phyloP scores from a whole-genome alignment of 2,888 invertebrate genomes.

The Galeruca laticollis region DNA sequence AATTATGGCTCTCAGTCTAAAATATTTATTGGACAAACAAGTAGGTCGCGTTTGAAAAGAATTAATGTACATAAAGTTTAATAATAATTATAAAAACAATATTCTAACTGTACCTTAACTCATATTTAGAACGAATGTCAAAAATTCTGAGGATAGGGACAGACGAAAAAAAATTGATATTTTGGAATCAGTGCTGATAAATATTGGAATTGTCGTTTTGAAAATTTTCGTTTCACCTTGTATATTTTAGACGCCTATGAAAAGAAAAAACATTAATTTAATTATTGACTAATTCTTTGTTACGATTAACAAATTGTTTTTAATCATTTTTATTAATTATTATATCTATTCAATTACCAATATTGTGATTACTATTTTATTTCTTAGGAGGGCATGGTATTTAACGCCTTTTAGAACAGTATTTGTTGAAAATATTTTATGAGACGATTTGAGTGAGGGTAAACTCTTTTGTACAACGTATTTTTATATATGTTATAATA shows the following conservation, averaged over 20 bases:
- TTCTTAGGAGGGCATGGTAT: neutral
- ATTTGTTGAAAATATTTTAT: neutral
- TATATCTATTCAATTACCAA: neutral
- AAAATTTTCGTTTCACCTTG: too few relatives aligned
- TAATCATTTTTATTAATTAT: slow-evolving; percentile 1
- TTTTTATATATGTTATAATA: neutral
- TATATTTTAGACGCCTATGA: neutral
- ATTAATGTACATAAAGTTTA: too few relatives aligned
- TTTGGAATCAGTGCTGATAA: too few relatives aligned
- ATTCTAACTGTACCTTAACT: too few relatives aligned
- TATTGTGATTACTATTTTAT: slow-evolving; percentile 1
- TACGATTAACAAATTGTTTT: slow-evolving; percentile 1
- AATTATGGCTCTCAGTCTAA: too few relatives aligned
- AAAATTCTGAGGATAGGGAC: too few relatives aligned
- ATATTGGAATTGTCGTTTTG: too few relatives aligned
- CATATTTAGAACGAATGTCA: too few relatives aligned
- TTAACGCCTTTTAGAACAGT: neutral
- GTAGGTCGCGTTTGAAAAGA: too few relatives aligned
- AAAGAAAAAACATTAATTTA: neutral
- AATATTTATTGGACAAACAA: too few relatives aligned
- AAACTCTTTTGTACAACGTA: neutral
- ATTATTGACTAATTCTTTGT: neutral
- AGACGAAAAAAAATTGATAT: too few relatives aligned
- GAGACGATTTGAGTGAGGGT: neutral
- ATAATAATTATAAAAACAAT: too few relatives aligned